Conservation (phyloP, 2,888 invertebrate genomes). For the Polyploca ridens region DNA sequence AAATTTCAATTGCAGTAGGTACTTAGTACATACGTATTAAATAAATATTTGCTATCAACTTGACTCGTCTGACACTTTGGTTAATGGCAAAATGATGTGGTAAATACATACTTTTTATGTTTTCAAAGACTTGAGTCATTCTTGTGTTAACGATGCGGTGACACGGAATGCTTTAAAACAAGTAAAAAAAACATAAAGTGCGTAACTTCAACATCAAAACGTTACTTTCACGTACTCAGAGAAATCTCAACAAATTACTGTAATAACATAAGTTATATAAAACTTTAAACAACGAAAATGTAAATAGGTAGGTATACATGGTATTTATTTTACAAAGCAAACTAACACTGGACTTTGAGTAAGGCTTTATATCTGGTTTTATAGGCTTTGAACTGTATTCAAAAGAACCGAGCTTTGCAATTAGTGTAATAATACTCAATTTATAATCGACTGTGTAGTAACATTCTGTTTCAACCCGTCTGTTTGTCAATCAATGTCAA, state of each 20-base stretch:
- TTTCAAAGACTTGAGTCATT: not conserved
- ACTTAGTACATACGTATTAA: not conserved
- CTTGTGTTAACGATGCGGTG: not conserved
- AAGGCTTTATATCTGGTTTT: not conserved
- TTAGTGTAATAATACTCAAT: not conserved
- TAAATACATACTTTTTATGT: not conserved
- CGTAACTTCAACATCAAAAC: conserved; percentile 13
- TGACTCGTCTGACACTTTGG: not conserved
- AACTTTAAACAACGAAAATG: not conserved
- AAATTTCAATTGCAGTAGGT: not conserved
- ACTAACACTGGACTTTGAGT: not conserved
- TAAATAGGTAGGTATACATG: not conserved
- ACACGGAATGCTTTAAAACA: conserved; percentile 13
- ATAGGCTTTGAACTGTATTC: not conserved
- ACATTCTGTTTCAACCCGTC: not conserved
- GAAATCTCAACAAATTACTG: conserved; percentile 24
- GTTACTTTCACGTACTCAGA: conserved; percentile 27
- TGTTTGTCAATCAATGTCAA: conserved; percentile 12
- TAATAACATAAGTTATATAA: not conserved
- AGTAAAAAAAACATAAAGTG: conserved; percentile 17
- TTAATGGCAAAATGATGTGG: not conserved
- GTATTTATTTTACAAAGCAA: not conserved
- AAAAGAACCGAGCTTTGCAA: not conserved
- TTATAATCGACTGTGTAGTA: not conserved
- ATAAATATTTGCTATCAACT: not conserved